Evolutionary conservation across 2,797 vertebrate species (phyloP), one percentile per base, ranked within the genome.

Genomic region (Pseudomugil gertrudae): DNA sequence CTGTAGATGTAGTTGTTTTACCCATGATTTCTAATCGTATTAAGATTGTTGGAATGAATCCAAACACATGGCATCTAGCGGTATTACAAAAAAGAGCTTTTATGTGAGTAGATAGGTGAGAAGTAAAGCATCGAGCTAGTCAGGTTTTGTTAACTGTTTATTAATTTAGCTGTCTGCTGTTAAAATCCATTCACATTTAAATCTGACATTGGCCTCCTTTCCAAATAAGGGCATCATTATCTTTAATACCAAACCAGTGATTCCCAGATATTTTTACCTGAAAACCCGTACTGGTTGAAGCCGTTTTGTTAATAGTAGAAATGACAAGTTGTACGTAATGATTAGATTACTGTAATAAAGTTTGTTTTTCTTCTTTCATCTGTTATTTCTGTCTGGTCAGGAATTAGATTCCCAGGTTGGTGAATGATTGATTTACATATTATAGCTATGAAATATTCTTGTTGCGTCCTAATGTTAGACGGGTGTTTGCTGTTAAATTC

Each of bases 1-100:
- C 58, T 43, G 56, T 21, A 53, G 43, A 58, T 63, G 50, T 4
- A 52, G 21, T 50, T 21, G 5, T 15, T 54, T 14, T 19, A n/a
- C 17, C n/a, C 19, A 56, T 35, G 0, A 10, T 40, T 45, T 63
- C 0, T 11, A 9, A 40, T 27, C 4, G 10, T 32, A 36, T 3
- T 52, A 57, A n/a, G 23, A 38, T 36, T 36, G 13, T 3, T 4
- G 51, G 45, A 51, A 0, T 55, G 29, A 29, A 29, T n/a, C n/a
- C n/a, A 29, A 29, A 29, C 29, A 29, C 29, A 29, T 29, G 29
- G n/a, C n/a, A n/a, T n/a, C n/a, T n/a, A n/a, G n/a, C n/a, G n/a
- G n/a, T n/a, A n/a, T n/a, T n/a, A n/a, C n/a, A n/a, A n/a, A n/a
- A n/a, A n/a, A n/a, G n/a, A n/a, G n/a, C n/a, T 61, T n/a, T 36